These are phyloP conservation scores for Macaria liturata DNA, from an alignment of 2,888 invertebrate genomes.

Conservation along the genomic window DNA sequence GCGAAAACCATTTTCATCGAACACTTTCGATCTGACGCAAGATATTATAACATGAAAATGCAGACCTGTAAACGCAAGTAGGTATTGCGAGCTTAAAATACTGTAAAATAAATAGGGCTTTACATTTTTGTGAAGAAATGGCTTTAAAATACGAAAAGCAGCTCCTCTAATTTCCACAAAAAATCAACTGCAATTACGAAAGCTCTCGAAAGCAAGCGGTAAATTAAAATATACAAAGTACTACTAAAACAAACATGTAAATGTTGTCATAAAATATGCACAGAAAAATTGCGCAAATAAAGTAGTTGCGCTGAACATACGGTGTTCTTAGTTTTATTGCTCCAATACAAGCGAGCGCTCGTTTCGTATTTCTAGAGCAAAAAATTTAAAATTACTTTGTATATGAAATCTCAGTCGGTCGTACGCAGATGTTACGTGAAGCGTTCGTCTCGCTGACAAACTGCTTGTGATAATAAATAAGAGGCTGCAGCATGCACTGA, in stretches of 20 bases:
- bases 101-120: too few relatives aligned
- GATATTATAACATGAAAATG: conserved; percentile 4
- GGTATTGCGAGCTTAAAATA: too few relatives aligned
- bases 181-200: too few relatives aligned
- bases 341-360: conserved; percentile 11
- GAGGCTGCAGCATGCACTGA: conserved; percentile 1
- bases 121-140: too few relatives aligned
- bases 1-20: conserved; percentile 56
- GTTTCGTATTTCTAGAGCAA: conserved; percentile 9
- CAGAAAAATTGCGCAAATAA: conserved; percentile 6
- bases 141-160: too few relatives aligned
- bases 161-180: too few relatives aligned
- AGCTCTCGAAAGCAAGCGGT: too few relatives aligned
- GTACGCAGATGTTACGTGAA: conserved; percentile 28
- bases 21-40: conserved; percentile 28
- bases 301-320: conserved; percentile 3
- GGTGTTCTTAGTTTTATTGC: conserved; percentile 12
- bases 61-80: too few relatives aligned
- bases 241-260: too few relatives aligned
- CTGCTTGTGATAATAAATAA: conserved; percentile 34
- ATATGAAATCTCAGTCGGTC: conserved; percentile 36
- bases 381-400: conserved; percentile 31
- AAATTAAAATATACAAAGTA: too few relatives aligned
- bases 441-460: conserved; percentile 37
- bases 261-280: background rate